Conservation (phyloP, 2,113 vertebrate genomes). For the Sylvilagus bachmani region DNA sequence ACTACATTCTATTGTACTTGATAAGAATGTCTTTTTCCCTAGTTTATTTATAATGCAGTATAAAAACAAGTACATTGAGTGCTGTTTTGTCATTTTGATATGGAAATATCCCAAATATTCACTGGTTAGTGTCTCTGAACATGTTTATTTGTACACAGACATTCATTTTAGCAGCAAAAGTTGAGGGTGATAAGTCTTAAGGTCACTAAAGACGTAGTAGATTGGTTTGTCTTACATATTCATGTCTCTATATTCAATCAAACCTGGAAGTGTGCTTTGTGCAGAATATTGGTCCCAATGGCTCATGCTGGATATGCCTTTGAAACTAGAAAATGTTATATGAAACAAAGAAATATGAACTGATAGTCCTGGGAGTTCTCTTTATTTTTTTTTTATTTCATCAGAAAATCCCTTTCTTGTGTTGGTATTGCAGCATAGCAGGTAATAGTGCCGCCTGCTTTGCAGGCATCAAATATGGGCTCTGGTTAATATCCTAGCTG, state of each 20-base stretch:
- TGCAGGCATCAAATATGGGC: too few species aligned
- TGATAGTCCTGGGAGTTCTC: neutral
- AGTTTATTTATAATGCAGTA: neutral
- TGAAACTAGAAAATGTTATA: slow-evolving; percentile 12
- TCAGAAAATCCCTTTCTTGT: neutral
- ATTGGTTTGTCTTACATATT: neutral
- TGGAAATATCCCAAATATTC: neutral
- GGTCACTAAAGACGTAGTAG: neutral
- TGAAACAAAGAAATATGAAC: slow-evolving; percentile 2
- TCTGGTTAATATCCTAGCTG: too few species aligned
- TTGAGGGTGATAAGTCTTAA: neutral
- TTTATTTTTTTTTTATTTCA: neutral
- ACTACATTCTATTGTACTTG: neutral
- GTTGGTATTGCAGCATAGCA: too few species aligned
- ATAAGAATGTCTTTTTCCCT: neutral
- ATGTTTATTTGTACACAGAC: neutral
- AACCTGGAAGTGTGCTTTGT: neutral
- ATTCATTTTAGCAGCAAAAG: neutral
- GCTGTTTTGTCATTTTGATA: neutral
- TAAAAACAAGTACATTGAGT: neutral
- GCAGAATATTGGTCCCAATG: neutral
- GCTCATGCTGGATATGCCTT: neutral
- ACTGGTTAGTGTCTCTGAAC: neutral
- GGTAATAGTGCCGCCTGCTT: too few species aligned
- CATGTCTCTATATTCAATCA: neutral